A percentile compares a stretch with the other conserved stretches of the same genome.
phyloP scores from a whole-genome alignment of 92 coral and sea anemone species.

The Paramuricea clavata region DNA sequence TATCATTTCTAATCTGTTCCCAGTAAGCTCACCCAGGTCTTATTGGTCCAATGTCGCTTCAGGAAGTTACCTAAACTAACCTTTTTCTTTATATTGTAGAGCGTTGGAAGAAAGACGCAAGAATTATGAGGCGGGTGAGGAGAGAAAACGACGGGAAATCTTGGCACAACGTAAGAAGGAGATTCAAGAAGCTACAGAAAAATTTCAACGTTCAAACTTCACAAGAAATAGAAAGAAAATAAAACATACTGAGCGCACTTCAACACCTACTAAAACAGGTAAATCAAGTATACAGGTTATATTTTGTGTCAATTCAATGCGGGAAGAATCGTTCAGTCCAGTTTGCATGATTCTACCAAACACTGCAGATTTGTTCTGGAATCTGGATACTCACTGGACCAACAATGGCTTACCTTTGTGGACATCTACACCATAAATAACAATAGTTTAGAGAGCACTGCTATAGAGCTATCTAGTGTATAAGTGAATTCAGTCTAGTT shows the following conservation, averaged over 20 bases:
- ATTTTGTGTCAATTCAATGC: no score
- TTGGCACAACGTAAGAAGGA: slow-evolving; percentile 82
- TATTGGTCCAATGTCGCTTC: not conserved
- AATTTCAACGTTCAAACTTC: slow-evolving; percentile 77
- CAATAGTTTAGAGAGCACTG: not conserved
- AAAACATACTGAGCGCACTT: not conserved
- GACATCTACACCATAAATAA: not conserved
- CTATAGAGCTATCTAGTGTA: no score
- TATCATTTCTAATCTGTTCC: not conserved
- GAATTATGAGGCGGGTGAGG: slow-evolving; percentile 82
- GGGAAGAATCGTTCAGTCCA: no score
- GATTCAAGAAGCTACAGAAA: slow-evolving; percentile 88
- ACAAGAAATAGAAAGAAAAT: slow-evolving; percentile 16
- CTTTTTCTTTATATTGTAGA: slow-evolving; percentile 40
- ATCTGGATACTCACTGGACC: not conserved
- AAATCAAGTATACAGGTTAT: not conserved
- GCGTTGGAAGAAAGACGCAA: slow-evolving; percentile 84
- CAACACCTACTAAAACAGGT: slow-evolving; percentile 19
- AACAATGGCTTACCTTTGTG: not conserved
- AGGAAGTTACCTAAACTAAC: not conserved
- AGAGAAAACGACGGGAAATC: slow-evolving; percentile 75
- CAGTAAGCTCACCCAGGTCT: not conserved
- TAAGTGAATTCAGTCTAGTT: no score
- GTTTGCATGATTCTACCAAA: no score
- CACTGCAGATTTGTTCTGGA: no score